phyloP scores from a whole-genome alignment of 2,113 vertebrate genomes.

The Solea solea region DNA sequence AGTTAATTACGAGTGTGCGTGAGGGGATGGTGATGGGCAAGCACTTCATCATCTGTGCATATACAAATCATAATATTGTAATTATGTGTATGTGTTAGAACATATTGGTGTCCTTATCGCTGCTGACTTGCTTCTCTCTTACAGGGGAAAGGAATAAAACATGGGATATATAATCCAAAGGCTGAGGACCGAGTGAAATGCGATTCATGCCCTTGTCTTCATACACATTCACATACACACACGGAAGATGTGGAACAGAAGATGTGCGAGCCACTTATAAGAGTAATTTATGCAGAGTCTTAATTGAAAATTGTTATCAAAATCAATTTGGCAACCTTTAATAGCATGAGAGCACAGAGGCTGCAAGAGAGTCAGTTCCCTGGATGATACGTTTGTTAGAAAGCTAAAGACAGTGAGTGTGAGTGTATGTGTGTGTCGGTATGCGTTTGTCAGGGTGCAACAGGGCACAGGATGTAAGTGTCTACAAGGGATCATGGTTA shows the following conservation, averaged over 20 bases:
- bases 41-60: not conserved
- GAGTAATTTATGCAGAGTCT: conserved; percentile 69
- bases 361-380: conserved; percentile 54
- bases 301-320: conserved; percentile 83
- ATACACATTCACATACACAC: not conserved
- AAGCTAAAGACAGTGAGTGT: conserved; percentile 21
- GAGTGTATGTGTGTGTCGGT: conserved; percentile 14
- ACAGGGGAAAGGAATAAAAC: conserved; percentile 54
- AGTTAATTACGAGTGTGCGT: not conserved
- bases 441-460: conserved; percentile 7
- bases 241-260: conserved; percentile 47
- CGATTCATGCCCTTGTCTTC: conserved; percentile 30
- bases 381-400: conserved; percentile 59
- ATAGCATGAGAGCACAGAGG: conserved; percentile 70
- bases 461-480: conserved; percentile 20
- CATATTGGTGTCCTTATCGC: conserved; percentile 48
- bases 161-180: conserved; percentile 51
- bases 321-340: conserved; percentile 80
- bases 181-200: conserved; percentile 48
- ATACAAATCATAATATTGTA: not conserved
- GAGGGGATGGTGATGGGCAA: not conserved
- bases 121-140: conserved; percentile 49
- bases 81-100: not conserved
- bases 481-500: not conserved
- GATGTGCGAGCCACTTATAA: conserved; percentile 63